Percentiles rank a stretch among this genome's conserved stretches.
These are phyloP conservation scores for Prionailurus viverrinus DNA, from an alignment of 2,113 vertebrate genomes.

Conservation along the genomic window DNA sequence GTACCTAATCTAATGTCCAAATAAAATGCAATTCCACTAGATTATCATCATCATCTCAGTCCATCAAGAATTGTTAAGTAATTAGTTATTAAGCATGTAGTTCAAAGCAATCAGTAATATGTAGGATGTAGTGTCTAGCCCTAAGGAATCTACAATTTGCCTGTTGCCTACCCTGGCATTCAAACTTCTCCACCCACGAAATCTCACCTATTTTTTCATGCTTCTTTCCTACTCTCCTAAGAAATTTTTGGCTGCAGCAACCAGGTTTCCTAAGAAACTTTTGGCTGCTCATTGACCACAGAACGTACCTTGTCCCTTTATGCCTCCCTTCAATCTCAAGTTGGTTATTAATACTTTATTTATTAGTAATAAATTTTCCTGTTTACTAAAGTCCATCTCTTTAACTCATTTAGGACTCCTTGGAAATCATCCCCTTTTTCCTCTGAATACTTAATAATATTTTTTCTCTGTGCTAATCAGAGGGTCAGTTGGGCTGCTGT, in stretches of 20 bases:
- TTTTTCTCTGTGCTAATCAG: background rate
- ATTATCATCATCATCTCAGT: background rate
- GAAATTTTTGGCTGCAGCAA: background rate
- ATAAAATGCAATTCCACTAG: background rate
- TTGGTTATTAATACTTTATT: background rate
- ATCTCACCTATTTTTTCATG: background rate
- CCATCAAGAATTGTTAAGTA: background rate
- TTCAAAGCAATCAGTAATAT: background rate
- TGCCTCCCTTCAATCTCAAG: background rate
- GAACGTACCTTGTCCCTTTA: background rate
- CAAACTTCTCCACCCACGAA: background rate
- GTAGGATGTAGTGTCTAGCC: background rate
- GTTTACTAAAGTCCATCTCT: background rate
- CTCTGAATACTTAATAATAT: background rate
- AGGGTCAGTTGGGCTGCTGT: background rate
- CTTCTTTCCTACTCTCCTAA: background rate
- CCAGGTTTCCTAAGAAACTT: background rate
- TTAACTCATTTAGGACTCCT: background rate
- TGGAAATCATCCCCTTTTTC: background rate
- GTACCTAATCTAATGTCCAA: background rate
- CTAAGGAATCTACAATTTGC: background rate
- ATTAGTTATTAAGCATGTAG: background rate
- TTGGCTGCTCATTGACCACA: background rate
- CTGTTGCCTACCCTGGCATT: background rate
- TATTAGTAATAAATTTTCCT: background rate